Conservation (phyloP, 2,113 vertebrate species). For the Brevimyrus niger region DNA sequence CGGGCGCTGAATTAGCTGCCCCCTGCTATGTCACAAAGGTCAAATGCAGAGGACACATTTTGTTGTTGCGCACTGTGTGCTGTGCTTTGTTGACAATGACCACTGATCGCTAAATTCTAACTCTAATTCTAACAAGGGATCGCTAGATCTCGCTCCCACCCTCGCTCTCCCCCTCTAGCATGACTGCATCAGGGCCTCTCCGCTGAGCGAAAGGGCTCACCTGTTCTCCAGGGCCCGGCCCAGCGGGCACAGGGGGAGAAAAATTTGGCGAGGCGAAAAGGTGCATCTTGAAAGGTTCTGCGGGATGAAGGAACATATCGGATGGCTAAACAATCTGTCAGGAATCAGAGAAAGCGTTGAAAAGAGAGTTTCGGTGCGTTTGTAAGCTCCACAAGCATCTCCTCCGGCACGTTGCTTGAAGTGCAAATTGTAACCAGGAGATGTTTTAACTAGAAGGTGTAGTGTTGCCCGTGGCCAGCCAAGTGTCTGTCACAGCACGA, state of each 20-base stretch:
- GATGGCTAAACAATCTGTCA: conserved; percentile 45
- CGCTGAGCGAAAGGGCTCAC: neutral
- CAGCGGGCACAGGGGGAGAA: conserved; percentile 12
- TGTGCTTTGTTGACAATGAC: no score
- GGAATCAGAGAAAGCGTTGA: conserved; percentile 46
- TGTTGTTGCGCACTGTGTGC: no score
- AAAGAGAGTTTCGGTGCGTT: conserved; percentile 30
- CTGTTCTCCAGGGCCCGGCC: neutral
- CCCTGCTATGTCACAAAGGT: no score
- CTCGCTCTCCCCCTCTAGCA: neutral
- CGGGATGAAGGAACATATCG: conserved; percentile 27
- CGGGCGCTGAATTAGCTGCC: no score
- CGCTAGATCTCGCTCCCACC: neutral
- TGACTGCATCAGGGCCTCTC: neutral
- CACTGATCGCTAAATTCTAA: no score
- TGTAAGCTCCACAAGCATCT: conserved; percentile 27
- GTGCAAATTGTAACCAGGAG: conserved; percentile 44
- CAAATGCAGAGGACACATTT: no score
- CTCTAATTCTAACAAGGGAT: no score
- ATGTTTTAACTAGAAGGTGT: conserved; percentile 31
- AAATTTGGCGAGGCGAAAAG: conserved; percentile 30
- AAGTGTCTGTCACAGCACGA: conserved; percentile 31
- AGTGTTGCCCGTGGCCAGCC: conserved; percentile 31
- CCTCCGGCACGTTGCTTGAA: conserved; percentile 29
- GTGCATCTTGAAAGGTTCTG: conserved; percentile 39